phyloP scores from a whole-genome alignment of 53 echinoderm and acorn worm genomes.

The Temnopleurus reevesii region DNA sequence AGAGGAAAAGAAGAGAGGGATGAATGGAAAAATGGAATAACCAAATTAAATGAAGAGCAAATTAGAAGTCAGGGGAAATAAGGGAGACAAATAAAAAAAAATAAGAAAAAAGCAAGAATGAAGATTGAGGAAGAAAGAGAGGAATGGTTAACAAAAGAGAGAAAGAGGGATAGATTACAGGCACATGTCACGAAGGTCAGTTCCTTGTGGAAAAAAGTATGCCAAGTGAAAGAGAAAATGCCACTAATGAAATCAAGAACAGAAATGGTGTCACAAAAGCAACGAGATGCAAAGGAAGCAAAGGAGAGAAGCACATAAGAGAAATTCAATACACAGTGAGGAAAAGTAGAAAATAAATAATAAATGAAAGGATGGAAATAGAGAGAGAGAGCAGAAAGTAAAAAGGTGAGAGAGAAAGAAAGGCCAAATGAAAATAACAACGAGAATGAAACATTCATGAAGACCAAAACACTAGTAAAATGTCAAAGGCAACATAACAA shows the following conservation, averaged over 20 bases:
- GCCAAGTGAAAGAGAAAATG: too few species aligned
- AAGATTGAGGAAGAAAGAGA: background rate
- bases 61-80: background rate
- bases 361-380: too few species aligned
- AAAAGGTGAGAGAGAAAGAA: too few species aligned
- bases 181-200: too few species aligned
- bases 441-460: too few species aligned
- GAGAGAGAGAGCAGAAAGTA: too few species aligned
- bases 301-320: background rate
- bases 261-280: background rate
- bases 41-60: background rate
- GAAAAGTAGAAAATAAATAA: too few species aligned
- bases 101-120: background rate
- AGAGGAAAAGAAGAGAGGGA: background rate
- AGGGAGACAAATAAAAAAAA: background rate
- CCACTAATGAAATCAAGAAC: too few species aligned
- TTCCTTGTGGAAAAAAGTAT: too few species aligned
- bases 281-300: background rate
- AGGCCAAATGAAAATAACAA: too few species aligned
- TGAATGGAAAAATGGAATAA: background rate
- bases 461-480: too few species aligned
- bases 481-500: too few species aligned
- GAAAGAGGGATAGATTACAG: background rate
- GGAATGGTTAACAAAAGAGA: background rate
- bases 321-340: background rate